Evolutionary conservation across 2,113 vertebrate genomes (phyloP).

Genomic region (Syngnathus scovelli): DNA sequence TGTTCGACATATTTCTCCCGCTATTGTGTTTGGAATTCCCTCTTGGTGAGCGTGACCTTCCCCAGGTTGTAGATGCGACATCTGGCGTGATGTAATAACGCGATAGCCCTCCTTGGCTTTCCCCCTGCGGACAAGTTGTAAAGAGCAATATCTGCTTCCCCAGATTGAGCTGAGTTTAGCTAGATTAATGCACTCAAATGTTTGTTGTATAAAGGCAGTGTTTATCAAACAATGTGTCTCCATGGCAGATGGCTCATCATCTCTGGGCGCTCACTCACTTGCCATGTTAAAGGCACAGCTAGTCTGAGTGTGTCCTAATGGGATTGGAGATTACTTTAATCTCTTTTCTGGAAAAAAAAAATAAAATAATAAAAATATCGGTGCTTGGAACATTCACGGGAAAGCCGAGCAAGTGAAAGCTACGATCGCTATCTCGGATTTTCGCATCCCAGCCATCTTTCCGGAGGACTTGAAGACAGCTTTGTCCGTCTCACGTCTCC

Average conservation of each 20-base stretch:
- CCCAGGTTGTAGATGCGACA: conserved; percentile 60
- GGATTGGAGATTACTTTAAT: conserved; percentile 69
- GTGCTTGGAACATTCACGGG: conserved; percentile 61
- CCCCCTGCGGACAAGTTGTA: conserved; percentile 63
- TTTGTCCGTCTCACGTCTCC: conserved; percentile 49
- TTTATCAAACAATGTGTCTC: conserved; percentile 74
- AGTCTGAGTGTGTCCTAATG: conserved; percentile 51
- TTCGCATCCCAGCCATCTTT: conserved; percentile 21
- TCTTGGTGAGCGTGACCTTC: conserved; percentile 25
- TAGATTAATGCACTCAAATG: conserved; percentile 74
- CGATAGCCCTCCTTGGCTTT: conserved; percentile 3
- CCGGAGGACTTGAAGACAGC: conserved; percentile 58
- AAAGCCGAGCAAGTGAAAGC: conserved; percentile 56
- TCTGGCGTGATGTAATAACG: conserved; percentile 70
- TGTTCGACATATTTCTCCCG: neutral
- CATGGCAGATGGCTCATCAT: conserved; percentile 66
- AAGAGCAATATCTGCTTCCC: conserved; percentile 73
- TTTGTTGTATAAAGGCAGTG: conserved; percentile 71
- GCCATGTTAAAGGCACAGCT: conserved; percentile 49
- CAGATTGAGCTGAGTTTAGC: conserved; percentile 69
- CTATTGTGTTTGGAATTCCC: neutral
- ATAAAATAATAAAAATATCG: conserved; percentile 20
- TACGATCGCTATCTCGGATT: conserved; percentile 66
- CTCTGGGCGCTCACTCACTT: conserved; percentile 37
- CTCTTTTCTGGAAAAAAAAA: conserved; percentile 54